Base-by-base conservation (phyloP, 2,797 vertebrate species). In the Paramormyrops hopkinsi region DNA sequence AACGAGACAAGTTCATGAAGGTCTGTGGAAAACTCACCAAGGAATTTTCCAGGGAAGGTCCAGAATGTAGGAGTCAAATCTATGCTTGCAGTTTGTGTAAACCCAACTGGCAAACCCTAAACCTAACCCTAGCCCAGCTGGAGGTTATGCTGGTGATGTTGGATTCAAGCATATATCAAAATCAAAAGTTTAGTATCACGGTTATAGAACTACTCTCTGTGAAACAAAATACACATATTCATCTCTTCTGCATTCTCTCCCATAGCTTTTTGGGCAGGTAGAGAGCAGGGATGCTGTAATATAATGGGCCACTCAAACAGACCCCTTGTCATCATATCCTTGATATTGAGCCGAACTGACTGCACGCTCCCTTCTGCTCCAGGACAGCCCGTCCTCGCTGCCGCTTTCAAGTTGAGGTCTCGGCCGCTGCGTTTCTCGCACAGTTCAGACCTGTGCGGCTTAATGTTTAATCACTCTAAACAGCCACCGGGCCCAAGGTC, bases 381-480 rank as follows among this genome's bases (percentile, higher is more conserved):
- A 41, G 25, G 7, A 59, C 19, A 29, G 29, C 19, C 86, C 8
- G 5, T 44, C 54, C 53, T 59, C 19, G n/a, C 19, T 62, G 33
- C 53, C 9, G 9, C 86, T 53, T 87, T 87, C 54, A 87, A 56
- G 51, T 12, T 14, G 54, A n/a, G 33, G 86, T 48, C 85, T 86
- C 14, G 14, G 25, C 19, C 85, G 2, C 48, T 11, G 53, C 2
- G n/a, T 62, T 33, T 41, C 22, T 17, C 29, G n/a, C 51, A 41
- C 54, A 56, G 51, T n/a, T 87, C 14, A 87, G 5, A 87, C 29
- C 29, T n/a, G 17, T 59, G 53, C 37, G 29, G 29, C 37, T 87
- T 56, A 87, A 87, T 54, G 51, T 54, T 86, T 86, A 86, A 86
- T 37, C 85, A 56, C 22, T 19, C 19, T 56, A 54, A 56, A 54